These are phyloP conservation scores for Hormaphis cornu DNA, from an alignment of 1,140 invertebrate genomes.

Conservation along the genomic window DNA sequence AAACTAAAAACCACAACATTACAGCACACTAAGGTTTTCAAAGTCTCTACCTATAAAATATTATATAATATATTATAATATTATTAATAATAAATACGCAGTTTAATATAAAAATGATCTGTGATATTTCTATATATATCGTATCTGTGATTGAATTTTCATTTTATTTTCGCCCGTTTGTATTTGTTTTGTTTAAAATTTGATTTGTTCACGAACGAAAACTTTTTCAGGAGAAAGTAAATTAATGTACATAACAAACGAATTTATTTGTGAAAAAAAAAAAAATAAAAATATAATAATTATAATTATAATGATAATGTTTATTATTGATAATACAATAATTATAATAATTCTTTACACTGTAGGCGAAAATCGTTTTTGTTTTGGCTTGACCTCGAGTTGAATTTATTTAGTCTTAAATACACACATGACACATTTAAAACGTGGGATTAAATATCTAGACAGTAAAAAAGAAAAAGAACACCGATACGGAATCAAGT, in stretches of 20 bases:
- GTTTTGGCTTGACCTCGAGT: conserved; percentile 8
- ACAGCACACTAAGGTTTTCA: background rate
- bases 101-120: conserved; percentile 30
- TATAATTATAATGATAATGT: conserved; percentile 11
- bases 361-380: background rate
- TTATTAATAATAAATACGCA: conserved; percentile 18
- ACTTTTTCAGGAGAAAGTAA: conserved; percentile 25
- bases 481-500: conserved; percentile 16
- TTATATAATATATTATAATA: background rate
- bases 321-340: background rate
- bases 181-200: conserved; percentile 15
- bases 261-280: conserved; percentile 24
- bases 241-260: conserved; percentile 32
- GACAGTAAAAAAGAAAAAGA: no score
- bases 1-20: no score
- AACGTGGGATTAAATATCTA: conserved; percentile 26
- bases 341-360: background rate
- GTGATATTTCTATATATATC: conserved; percentile 31
- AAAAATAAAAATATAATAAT: background rate
- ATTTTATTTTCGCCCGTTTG: conserved; percentile 21
- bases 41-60: background rate
- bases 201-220: conserved; percentile 2
- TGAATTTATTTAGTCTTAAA: conserved; percentile 1
- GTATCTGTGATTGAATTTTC: conserved; percentile 30
- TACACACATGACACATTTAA: background rate